Evolutionary conservation across 2,888 invertebrate species (phyloP), one percentile per base, ranked within the genome.

Genomic region (Aelia acuminata): DNA sequence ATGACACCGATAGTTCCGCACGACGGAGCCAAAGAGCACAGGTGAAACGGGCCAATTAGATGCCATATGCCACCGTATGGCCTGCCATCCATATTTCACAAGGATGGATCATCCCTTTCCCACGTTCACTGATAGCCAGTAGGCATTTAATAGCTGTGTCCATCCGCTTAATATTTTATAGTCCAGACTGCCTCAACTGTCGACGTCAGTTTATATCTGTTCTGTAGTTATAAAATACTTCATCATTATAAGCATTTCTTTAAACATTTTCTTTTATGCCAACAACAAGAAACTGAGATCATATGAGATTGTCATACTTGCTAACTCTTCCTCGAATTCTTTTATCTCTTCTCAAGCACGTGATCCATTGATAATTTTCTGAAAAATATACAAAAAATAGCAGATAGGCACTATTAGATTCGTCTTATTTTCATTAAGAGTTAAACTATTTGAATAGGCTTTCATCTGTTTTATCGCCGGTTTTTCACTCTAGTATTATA

Each of bases 41-140:
- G 80, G 80, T 80, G 80, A 80, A 80, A 15, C 18, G n/a, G 39
- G n/a, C n/a, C 43, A 80, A 80, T 80, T 80, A 80, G 43, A 15
- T 80, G 80, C 80, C 80, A 80, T 80, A 80, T 80, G 80, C 35
- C 39, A 47, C 80, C 80, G 80, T 80, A 80, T 80, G 80, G 80
- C 80, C n/a, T 39, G n/a, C n/a, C 43, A 80, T 80, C 80, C 80
- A 80, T 80, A 80, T 80, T 80, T 80, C 80, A 80, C 80, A 13
- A 80, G 75, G 11, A 80, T 80, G 43, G 80, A 47, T 80, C 80
- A 80, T 80, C 80, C 80, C 43, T 8, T 80, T 80, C 80, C 80
- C 80, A 80, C 80, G 20, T 20, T 35, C 80, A 80, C 43, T 80
- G 39, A 47, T 70, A 70, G 63, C 63, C 80, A 80, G 39, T 39